A percentile compares a stretch with the other conserved stretches of the same genome.
Evolutionary conservation across 2,113 vertebrate genomes (phyloP).

Genomic region (Rhineura floridana): DNA sequence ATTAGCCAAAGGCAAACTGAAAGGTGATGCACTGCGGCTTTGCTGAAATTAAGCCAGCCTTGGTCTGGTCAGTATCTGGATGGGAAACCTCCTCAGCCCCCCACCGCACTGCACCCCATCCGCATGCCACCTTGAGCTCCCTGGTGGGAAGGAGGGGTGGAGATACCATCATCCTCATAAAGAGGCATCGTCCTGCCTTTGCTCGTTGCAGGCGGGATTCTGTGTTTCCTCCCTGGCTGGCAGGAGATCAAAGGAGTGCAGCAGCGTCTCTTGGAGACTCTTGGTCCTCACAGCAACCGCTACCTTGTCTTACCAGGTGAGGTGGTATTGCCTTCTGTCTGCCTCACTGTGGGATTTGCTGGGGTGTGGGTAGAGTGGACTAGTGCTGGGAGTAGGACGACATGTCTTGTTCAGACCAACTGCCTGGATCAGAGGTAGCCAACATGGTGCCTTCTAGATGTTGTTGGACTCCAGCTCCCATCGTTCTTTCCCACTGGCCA

Average conservation of each 20-base stretch:
- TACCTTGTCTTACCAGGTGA: constrained; percentile 90
- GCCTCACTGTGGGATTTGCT: not conserved
- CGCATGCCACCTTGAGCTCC: not conserved
- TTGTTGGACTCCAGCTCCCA: not conserved
- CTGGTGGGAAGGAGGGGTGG: no score
- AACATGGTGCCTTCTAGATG: no score
- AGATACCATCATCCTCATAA: not conserved
- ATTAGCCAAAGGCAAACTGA: no score
- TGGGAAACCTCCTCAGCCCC: not conserved
- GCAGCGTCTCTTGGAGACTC: constrained; percentile 83
- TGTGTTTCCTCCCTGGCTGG: constrained; percentile 98
- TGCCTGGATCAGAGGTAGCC: not conserved
- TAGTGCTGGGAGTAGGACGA: no score
- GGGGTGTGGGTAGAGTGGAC: not conserved
- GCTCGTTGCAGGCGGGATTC: constrained; percentile 85
- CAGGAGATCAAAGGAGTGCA: constrained; percentile 94
- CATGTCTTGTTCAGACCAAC: no score
- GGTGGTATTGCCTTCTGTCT: constrained; percentile 5
- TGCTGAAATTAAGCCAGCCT: not conserved
- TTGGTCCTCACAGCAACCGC: constrained; percentile 76
- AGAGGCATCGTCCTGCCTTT: not conserved
- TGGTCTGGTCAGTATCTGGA: not conserved
- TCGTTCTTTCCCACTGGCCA: not conserved
- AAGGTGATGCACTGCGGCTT: not conserved
- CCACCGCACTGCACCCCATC: no score